A percentile compares a stretch with the other conserved stretches of the same genome.
Evolutionary conservation across 92 coral and sea anemone species (phyloP).

Genomic region (Plumapathes pennacea): DNA sequence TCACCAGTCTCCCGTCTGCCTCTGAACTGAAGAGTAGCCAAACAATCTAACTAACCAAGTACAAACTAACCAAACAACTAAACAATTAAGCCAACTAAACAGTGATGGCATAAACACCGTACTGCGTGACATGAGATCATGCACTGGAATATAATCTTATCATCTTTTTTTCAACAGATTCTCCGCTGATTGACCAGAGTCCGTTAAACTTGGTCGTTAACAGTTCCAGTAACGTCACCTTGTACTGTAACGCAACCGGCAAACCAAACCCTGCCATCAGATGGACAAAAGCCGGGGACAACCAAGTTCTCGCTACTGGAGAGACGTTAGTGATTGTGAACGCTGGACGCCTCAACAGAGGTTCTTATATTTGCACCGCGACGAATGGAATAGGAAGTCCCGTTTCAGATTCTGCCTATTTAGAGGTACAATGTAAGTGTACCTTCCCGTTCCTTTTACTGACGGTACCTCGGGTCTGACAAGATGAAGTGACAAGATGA

Average conservation of each 20-base stretch:
- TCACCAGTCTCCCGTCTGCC: too few species aligned
- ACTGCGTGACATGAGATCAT: too few species aligned
- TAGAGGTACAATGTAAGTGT: conserved; percentile 72
- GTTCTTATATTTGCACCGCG: conserved; percentile 65
- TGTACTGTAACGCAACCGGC: conserved; percentile 70
- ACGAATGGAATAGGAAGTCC: conserved; percentile 68
- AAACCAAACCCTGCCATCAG: conserved; percentile 39
- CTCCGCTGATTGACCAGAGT: conserved; percentile 26
- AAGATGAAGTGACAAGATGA: too few species aligned
- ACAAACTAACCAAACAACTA: too few species aligned
- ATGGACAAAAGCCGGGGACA: conserved; percentile 27
- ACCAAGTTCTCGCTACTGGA: conserved; percentile 13
- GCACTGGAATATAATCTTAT: too few species aligned
- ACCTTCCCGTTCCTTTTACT: too few species aligned
- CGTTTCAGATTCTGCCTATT: conserved; percentile 15
- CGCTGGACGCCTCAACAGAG: conserved; percentile 41
- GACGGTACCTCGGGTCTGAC: too few species aligned
- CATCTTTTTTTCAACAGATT: conserved; percentile 12
- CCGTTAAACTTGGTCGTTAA: conserved; percentile 33
- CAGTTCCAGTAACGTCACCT: conserved; percentile 25
- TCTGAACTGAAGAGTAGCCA: too few species aligned
- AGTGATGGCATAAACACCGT: too few species aligned
- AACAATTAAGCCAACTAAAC: too few species aligned
- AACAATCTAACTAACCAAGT: too few species aligned
- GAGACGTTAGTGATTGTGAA: conserved; percentile 6